Base-by-base conservation (phyloP, 2,888 invertebrate genomes). In the Andrena flavipes region DNA sequence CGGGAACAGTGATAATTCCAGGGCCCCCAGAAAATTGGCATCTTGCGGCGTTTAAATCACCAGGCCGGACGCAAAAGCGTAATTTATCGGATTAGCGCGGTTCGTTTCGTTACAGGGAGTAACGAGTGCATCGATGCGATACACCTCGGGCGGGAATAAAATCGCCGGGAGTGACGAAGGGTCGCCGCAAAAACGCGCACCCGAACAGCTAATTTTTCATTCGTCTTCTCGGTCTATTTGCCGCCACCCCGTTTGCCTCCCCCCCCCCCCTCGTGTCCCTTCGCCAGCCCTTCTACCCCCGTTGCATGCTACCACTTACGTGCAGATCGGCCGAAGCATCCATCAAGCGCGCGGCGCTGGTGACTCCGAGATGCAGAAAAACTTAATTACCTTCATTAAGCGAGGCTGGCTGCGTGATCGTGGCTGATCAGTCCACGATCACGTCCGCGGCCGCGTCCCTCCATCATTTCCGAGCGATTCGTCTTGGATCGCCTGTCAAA, bases 381-480 rank as follows among this genome's bases (percentile, higher is more conserved):
- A 94, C 93, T 92, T 93, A 93, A 94, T 94, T 93, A 93, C 92
- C 90, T 93, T 93, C 92, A 92, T 93, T 93, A 93, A 92, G 89
- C 89, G 91, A 88, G 88, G 89, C 90, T 86, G 85, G 86, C 86
- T 78, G 84, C 79, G 78, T 83, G 88, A 89, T 89, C 89, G 78
- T 78, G 77, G 84, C 83, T 88, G 89, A 89, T 89, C 89, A 85
- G 74, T 72, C 59, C 74, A 69, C 85, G 81, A 84, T 87, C 80
- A 77, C 72, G 64, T 60, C 69, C 67, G 65, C 70, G 65, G 56
- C 60, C 42, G 35, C 54, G 48, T 54, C 51, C 87, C 74, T 72
- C 76, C 79, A 79, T 84, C 85, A 77, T 80, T 87, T 68, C 75
- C 85, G 78, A 70, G 49, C 73, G 78, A 83, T 80, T 85, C 80